Conservation (phyloP, 2,888 invertebrate genomes). For the Cyaniris semiargus region DNA sequence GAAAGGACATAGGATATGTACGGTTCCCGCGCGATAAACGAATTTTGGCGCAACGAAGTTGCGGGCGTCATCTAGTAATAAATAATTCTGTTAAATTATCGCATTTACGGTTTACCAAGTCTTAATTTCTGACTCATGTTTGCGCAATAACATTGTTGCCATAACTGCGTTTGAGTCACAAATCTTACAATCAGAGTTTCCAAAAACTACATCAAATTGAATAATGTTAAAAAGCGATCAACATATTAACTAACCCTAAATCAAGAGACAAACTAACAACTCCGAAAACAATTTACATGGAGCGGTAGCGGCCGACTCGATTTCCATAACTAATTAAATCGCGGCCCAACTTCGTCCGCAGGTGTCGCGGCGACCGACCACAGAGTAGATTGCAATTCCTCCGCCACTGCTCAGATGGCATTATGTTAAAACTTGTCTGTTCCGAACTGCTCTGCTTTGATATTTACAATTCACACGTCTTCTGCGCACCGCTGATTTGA, state of each 20-base stretch:
- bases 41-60: too few species aligned
- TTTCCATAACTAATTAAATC: constrained; percentile 55
- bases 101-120: too few species aligned
- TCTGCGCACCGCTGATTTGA: neutral
- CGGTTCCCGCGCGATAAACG: too few species aligned
- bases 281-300: constrained; percentile 54
- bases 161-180: neutral
- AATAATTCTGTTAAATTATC: too few species aligned
- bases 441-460: constrained; percentile 10
- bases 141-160: too few species aligned
- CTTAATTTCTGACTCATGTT: too few species aligned
- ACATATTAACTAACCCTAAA: constrained; percentile 36
- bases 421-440: constrained; percentile 27
- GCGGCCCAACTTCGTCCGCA: constrained; percentile 46
- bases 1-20: too few species aligned
- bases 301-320: constrained; percentile 43
- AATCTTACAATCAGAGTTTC: neutral
- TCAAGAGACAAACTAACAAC: constrained; percentile 49
- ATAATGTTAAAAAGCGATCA: constrained; percentile 10
- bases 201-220: neutral
- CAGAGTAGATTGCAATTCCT: constrained; percentile 27
- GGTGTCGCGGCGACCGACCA: constrained; percentile 38
- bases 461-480: constrained; percentile 21
- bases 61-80: too few species aligned
- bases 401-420: constrained; percentile 13